Percentiles rank a stretch among this genome's conserved stretches.
Evolutionary conservation across 2,797 vertebrate species (phyloP).

Genomic region (Pseudochirops cupreus): DNA sequence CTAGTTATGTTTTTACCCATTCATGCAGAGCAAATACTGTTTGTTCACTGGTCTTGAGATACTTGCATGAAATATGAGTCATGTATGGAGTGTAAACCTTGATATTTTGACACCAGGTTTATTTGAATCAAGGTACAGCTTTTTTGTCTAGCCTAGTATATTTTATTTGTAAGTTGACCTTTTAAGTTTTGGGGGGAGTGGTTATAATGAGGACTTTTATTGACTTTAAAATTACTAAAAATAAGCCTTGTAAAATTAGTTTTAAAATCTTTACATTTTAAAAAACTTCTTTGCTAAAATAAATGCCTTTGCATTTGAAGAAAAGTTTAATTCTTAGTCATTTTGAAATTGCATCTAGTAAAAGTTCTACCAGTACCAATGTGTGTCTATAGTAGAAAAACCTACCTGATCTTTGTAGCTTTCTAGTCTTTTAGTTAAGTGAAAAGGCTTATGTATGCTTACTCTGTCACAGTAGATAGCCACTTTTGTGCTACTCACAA

Average conservation of each 20-base stretch:
- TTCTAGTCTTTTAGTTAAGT: neutral
- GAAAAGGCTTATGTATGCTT: conserved; percentile 16
- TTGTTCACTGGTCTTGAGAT: conserved; percentile 56
- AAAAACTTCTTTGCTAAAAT: neutral
- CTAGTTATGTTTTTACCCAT: conserved; percentile 44
- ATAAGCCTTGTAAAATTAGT: conserved; percentile 41
- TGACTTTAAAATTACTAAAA: conserved; percentile 15
- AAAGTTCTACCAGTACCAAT: conserved; percentile 40
- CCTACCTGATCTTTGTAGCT: conserved; percentile 15
- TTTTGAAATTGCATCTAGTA: conserved; percentile 44
- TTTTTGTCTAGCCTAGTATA: conserved; percentile 28
- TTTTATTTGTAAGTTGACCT: conserved; percentile 55
- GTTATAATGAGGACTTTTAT: neutral
- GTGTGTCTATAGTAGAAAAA: conserved; percentile 34
- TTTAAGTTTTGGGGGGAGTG: neutral
- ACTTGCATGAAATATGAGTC: neutral
- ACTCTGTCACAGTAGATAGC: neutral
- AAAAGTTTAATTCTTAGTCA: conserved; percentile 33
- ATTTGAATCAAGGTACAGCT: conserved; percentile 46
- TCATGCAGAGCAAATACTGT: conserved; percentile 48
- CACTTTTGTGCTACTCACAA: neutral
- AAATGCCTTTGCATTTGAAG: conserved; percentile 42
- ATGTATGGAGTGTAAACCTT: conserved; percentile 39
- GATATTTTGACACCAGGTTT: conserved; percentile 44
- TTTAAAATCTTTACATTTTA: conserved; percentile 49